Evolutionary conservation across 2,797 vertebrate species (phyloP), one percentile per base, ranked within the genome.

Genomic region (Urocyon cinereoargenteus): DNA sequence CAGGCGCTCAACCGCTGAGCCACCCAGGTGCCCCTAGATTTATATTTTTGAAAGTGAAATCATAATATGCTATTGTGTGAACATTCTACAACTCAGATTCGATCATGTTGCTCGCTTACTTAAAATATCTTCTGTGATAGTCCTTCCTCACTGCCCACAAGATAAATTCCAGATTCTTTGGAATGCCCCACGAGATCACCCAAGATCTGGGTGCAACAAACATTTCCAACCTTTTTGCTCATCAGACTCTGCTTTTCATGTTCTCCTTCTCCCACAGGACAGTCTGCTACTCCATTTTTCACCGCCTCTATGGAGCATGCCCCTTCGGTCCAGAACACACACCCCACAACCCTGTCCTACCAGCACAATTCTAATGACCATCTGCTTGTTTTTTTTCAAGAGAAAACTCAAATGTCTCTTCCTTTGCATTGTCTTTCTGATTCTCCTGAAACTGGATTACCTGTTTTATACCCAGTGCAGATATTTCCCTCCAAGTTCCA

Each of bases 41-140:
- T 83, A 36, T 91, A 84, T 73, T 91, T 96, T 86, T 88, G 34
- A 96, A 86, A 96, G 59, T 87, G 90, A 45, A 93, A 64, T 81
- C 92, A 62, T 66, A 94, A 81, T 59, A 55, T 4, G n/a, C 68
- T 31, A 91, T 84, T 55, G 1, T 75, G 10, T 90, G 55, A 90
- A 92, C 21, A 90, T n/a, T 34, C 3, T 64, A 45, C 68, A 91
- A 84, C 36, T 94, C 64, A 70, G 21, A 83, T 93, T 83, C 88
- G 59, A 45, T 92, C 14, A 26, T 78, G 18, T 72, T 72, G 11
- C 53, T 92, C 22, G 34, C 34, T 73, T 34, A 91, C 72, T 78
- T 91, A 78, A 89, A 64, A 91, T 68, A 10, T 40, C 28, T 53
- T 59, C 8, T 8, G 7, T 51, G 34, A 7, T 49, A 1, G 40